Evolutionary conservation across 2,797 vertebrate genomes (phyloP).

Genomic region (Basileuterus tristriatus): DNA sequence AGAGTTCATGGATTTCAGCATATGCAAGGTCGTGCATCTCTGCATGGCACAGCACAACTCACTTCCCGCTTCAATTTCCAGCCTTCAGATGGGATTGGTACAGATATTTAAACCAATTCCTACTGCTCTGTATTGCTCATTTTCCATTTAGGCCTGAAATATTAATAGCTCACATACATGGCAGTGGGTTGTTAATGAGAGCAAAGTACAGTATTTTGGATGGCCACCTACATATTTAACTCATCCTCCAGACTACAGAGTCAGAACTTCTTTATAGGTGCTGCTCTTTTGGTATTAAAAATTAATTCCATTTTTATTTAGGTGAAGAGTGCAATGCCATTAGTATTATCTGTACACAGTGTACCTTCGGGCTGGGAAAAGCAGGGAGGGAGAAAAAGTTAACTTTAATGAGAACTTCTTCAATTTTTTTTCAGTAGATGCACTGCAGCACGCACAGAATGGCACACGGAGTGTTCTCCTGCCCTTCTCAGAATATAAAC

Average conservation of each 20-base stretch:
- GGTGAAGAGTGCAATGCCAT: neutral
- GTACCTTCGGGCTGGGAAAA: neutral
- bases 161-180: neutral
- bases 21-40: rapidly evolving
- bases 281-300: neutral
- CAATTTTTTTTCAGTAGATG: neutral
- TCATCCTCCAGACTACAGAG: neutral
- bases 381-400: neutral
- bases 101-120: neutral
- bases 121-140: neutral
- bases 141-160: neutral
- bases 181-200: neutral
- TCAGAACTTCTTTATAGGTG: neutral
- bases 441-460: neutral
- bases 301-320: neutral
- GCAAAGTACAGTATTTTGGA: neutral
- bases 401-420: neutral
- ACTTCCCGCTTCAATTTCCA: neutral
- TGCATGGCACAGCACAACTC: neutral
- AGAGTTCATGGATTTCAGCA: neutral
- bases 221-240: neutral
- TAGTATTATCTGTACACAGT: neutral
- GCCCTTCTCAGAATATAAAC: neutral
- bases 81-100: neutral
- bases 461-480: rapidly evolving